phyloP scores from a whole-genome alignment of 2,797 vertebrate species.

The Chelonia mydas region DNA sequence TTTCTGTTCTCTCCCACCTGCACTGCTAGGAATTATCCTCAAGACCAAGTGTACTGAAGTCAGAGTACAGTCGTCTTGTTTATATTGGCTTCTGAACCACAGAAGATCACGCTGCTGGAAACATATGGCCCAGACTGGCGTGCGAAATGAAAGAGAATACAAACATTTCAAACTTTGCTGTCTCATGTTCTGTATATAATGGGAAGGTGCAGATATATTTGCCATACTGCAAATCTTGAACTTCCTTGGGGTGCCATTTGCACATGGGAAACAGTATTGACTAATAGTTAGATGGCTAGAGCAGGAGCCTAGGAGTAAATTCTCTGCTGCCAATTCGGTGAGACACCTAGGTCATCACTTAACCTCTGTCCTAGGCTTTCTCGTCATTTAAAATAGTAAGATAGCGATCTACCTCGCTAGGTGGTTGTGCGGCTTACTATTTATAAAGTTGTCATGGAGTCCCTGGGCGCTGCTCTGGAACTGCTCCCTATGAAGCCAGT shows the following conservation, averaged over 20 bases:
- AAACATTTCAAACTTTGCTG: neutral
- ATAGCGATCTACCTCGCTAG: neutral
- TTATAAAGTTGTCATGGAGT: no score
- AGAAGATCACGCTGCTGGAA: neutral
- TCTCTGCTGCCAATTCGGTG: neutral
- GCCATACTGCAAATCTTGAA: rapidly evolving
- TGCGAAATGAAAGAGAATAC: neutral
- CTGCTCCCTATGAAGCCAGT: no score
- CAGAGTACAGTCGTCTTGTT: neutral
- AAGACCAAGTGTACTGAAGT: neutral
- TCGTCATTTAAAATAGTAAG: neutral
- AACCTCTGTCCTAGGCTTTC: neutral
- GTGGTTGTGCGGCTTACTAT: neutral
- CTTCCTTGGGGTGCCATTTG: neutral
- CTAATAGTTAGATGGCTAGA: neutral
- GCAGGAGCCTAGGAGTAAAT: neutral
- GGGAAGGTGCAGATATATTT: neutral
- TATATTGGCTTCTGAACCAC: neutral
- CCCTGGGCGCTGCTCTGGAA: no score
- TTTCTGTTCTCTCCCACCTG: neutral
- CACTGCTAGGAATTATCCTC: neutral
- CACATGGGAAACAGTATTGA: neutral
- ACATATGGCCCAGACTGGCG: neutral
- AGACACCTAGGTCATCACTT: rapidly evolving
- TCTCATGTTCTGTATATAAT: rapidly evolving